Base-by-base conservation (phyloP, 2,888 invertebrate genomes). In the Gandaritis pyraliata region DNA sequence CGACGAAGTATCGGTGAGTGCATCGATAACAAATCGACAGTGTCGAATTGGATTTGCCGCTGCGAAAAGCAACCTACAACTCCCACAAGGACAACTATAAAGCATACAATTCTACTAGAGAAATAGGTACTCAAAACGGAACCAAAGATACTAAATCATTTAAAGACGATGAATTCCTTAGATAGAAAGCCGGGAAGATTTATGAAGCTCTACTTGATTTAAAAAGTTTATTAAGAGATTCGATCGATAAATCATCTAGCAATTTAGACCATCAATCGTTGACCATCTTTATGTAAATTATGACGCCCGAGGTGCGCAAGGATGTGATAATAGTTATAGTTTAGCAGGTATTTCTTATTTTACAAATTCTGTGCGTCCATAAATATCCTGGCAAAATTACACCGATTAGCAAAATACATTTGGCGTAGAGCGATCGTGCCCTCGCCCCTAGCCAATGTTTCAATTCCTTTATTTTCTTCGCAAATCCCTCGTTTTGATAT, bases 21-120 rank as follows among this genome's bases (percentile, higher is more conserved):
- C 81, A 84, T 78, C 78, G 81, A 84, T 85, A 85, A 81, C 78
- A 73, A 81, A 71, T 74, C 71, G 72, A 77, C 76, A 77, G 64
- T 66, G 56, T 67, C 59, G 23, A 47, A 43, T 41, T 43, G 33
- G 52, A 13, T 47, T 36, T 50, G 46, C 54, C 38, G 15, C 45
- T 36, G 43, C 45, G 10, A 46, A 51, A 46, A 16, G 23, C 53
- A 49, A 18, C 38, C 29, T 30, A n/a, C 33, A 55, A 48, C 12
- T 23, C 18, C 6, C 7, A 11, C 43, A 16, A 43, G 13, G 30
- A 10, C 1, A 41, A 41, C 41, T 43, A 43, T 43, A 16, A 16
- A 33, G 1, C 33, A 33, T 33, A 33, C 33, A 5, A 47, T 47
- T 30, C 30, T 8, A 23, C 46, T 12, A 23, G n/a, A 23, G 29